Conservation (phyloP, 2,113 vertebrate genomes). For the Ibidorhyncha struthersii region DNA sequence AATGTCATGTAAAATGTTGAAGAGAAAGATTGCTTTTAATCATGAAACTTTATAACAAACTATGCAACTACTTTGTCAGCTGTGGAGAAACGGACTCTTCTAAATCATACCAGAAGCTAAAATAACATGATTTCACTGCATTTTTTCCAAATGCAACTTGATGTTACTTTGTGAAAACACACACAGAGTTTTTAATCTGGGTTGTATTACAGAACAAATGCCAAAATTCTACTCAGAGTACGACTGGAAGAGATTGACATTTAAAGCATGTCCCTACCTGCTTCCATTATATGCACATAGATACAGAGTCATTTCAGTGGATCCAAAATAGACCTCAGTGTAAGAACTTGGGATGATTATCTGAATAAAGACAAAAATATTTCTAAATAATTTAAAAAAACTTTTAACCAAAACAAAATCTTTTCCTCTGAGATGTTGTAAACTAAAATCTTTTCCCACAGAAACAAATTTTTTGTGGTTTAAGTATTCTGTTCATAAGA, state of each 20-base stretch:
- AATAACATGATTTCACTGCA: neutral
- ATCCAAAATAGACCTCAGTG: neutral
- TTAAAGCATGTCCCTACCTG: neutral
- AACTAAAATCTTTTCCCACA: neutral
- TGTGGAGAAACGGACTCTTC: neutral
- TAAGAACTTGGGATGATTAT: neutral
- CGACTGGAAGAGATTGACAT: neutral
- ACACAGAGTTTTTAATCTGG: neutral
- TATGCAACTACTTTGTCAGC: neutral
- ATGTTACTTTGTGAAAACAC: neutral
- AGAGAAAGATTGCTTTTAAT: neutral
- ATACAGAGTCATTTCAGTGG: neutral
- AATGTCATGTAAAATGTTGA: neutral
- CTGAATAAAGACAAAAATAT: neutral
- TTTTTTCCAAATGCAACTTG: neutral
- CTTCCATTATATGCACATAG: neutral
- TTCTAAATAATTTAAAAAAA: neutral
- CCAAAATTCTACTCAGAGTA: neutral
- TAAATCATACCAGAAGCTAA: neutral
- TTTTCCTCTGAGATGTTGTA: neutral
- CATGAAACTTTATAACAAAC: neutral
- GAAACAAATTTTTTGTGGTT: neutral
- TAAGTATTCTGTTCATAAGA: neutral
- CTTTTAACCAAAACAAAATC: neutral
- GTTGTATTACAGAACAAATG: neutral